Evolutionary conservation across 2,797 vertebrate species (phyloP).

Genomic region (Taenioides sp.): DNA sequence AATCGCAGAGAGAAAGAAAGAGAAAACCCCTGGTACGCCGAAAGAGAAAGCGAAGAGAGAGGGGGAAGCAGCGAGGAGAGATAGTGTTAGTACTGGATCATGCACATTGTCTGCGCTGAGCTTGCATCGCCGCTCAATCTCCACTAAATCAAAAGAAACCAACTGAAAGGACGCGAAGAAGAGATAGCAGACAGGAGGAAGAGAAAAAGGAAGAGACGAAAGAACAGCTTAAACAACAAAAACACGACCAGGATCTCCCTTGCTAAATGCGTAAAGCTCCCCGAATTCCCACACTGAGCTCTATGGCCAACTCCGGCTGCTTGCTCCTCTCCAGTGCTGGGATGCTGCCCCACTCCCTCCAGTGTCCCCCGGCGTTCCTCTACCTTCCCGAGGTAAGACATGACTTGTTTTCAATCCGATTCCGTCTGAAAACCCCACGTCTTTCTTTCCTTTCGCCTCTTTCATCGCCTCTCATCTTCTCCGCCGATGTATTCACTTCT

Average conservation of each 20-base stretch:
- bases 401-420: too few species aligned
- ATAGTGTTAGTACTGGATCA: conserved; percentile 60
- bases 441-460: too few species aligned
- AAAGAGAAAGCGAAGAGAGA: conserved; percentile 11
- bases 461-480: too few species aligned
- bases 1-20: conserved; percentile 23
- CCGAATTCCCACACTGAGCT: conserved; percentile 92
- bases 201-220: conserved; percentile 19
- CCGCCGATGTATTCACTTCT: background rate
- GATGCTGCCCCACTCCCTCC: conserved; percentile 93
- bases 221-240: conserved; percentile 18
- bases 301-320: conserved; percentile 98
- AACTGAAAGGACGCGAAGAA: conserved; percentile 41
- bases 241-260: conserved; percentile 68
- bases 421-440: too few species aligned
- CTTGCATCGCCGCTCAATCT: conserved; percentile 59
- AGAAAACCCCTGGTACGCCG: conserved; percentile 5
- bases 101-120: conserved; percentile 64
- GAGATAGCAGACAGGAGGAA: conserved; percentile 29
- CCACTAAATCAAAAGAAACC: conserved; percentile 59
- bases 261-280: conserved; percentile 79
- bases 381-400: conserved; percentile 96
- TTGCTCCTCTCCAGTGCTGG: conserved; percentile 93
- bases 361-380: conserved; percentile 93
- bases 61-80: conserved; percentile 19